Evolutionary conservation across 2,888 invertebrate species (phyloP), one percentile per base, ranked within the genome.

Genomic region (Andrena fulva): DNA sequence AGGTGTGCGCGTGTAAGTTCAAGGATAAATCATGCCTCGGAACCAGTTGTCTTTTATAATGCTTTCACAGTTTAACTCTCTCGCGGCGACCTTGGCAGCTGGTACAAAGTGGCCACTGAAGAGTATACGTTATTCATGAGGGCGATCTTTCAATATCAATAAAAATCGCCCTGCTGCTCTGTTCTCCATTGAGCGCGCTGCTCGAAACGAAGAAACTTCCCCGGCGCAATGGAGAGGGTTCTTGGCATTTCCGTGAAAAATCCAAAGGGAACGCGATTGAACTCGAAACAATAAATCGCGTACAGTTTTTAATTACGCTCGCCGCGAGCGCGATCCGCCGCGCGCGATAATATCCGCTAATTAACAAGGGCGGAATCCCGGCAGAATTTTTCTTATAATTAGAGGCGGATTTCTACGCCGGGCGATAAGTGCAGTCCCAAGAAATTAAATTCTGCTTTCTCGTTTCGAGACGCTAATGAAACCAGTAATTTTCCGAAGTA

Each of bases 71-170:
- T 84, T 84, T 84, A 84, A 84, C 83, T 74, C 80, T 73, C 80
- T 73, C 77, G 70, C 71, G 54, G 60, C 72, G 75, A 81, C 84
- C 88, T 88, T 88, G 86, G 56, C 77, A 85, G 85, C 78, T 78
- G 77, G 78, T 87, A 87, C 88, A 82, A 79, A 87, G 85, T 78
- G 84, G 87, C 83, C 77, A 82, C 81, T 84, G 87, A 89, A 82
- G 85, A 77, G 24, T 77, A 76, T 80, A 63, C 81, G 60, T 81
- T 83, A 75, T 84, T 79, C 79, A 76, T 76, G 63, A 68, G 72
- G 24, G 8, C 56, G 70, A 60, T 80, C 80, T 80, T 80, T 78
- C 77, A 56, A 60, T 59, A 74, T 82, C 76, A 64, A 78, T 79
- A 77, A 76, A 78, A 76, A 77, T 82, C 29, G 31, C 27, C 10